Evolutionary conservation across 2,113 vertebrate genomes (phyloP), one percentile per base, ranked within the genome.

Genomic region (Nothocercus nigrocapillus): DNA sequence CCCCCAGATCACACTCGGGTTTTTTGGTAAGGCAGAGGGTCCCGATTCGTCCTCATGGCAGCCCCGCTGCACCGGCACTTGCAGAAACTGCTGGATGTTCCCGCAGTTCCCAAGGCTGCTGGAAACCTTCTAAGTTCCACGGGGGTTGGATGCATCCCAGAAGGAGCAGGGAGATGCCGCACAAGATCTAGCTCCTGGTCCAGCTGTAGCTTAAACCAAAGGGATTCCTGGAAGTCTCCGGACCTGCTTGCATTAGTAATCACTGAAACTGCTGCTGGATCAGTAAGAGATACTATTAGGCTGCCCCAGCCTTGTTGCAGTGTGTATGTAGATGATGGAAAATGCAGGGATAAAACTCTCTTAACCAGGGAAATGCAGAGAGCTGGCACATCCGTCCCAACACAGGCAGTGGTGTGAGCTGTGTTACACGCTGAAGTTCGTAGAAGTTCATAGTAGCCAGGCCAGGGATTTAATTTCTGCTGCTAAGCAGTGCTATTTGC

Each of bases 381-480:
- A 83, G 92, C 73, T 86, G 10, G 78, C 90, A 82, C 94, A 11
- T 86, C 80, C 83, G 88, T 86, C 51, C 80, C 7, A 2, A 61
- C 13, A 13, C 66, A 8, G 95, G 83, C 0, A 6, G 88, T 44
- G 92, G 63, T 75, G 90, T 80, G 59, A 91, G 69, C 75, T 87
- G 86, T 47, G 86, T 89, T 53, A 68, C 93, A 79, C 85, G 82
- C 88, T 7, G 67, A 89, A 88, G 21, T 45, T 72, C 51, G 1
- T 2, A 6, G 61, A 74, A 72, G 0, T 44, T 44, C 44, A 44
- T 82, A 82, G 72, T 5, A 80, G 68, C 79, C 64, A 83, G 85
- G 85, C 88, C 82, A 79, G 59, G 82, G 73, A 7, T 95, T 95
- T 91, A 85, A 95, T 91, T 93, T 77, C 90, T 86, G 73, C 82